These are phyloP conservation scores for Apotomis betuletana DNA, from an alignment of 2,888 invertebrate species.

Conservation along the genomic window DNA sequence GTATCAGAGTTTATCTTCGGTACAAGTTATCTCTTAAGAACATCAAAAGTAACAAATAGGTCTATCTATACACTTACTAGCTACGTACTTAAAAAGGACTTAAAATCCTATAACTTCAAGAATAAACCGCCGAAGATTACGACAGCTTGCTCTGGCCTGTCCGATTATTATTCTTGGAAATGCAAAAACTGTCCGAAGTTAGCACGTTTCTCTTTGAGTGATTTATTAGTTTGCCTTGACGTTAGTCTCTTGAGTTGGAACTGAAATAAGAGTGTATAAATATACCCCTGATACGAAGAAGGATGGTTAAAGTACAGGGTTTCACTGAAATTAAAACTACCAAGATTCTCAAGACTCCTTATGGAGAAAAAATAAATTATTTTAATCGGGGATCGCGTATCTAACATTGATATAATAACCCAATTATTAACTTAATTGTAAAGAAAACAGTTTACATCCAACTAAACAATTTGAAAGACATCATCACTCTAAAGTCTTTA, in stretches of 20 bases:
- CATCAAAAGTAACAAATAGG: background rate
- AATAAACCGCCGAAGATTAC: conserved; percentile 28
- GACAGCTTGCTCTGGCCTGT: conserved; percentile 26
- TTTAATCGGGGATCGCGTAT: no score
- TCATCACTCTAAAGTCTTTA: conserved; percentile 18
- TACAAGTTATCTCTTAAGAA: background rate
- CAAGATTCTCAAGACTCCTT: no score
- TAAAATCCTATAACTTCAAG: conserved; percentile 18
- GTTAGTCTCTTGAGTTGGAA: conserved; percentile 31
- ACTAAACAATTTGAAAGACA: background rate
- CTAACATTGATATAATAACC: background rate
- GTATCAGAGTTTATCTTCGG: background rate
- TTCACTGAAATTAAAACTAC: background rate
- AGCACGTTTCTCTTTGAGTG: conserved; percentile 42
- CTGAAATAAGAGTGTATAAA: conserved; percentile 40
- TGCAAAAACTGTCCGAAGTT: conserved; percentile 43
- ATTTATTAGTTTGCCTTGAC: conserved; percentile 41
- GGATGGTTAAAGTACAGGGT: conserved; percentile 24
- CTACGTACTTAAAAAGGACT: conserved; percentile 12
- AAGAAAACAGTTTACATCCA: background rate
- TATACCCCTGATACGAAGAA: conserved; percentile 35
- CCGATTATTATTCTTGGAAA: conserved; percentile 43
- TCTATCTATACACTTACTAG: conserved; percentile 15
- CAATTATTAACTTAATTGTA: background rate
- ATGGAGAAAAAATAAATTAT: no score